Evolutionary conservation across 37 sponge, comb jelly and placozoan species (phyloP), one percentile per base, ranked within the genome.

Genomic region (Aphrocallistes beatrix): DNA sequence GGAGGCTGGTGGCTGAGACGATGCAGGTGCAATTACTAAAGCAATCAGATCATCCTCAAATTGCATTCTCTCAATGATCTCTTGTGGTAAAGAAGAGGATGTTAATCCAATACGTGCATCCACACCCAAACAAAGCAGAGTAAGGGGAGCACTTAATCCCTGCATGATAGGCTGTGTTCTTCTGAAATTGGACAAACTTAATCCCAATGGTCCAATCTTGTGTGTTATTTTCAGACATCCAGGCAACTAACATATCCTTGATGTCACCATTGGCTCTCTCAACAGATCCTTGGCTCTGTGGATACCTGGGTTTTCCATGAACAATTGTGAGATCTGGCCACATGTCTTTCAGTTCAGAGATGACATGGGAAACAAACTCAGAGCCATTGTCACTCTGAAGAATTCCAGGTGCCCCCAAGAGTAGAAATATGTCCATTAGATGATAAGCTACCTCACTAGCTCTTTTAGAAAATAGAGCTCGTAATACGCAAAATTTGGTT

Each of bases 261-360:
- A 60, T 60, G 75, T 60, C 75, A 60, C 75, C 75, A 60, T 60
- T 60, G 75, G 75, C 34, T 60, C 75, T 60, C 75, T 60, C 34
- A 19, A 60, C 75, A 60, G 75, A 60, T 60, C 75, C 34, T 60
- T 60, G 75, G 75, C 75, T 60, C 75, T 60, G 75, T 60, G 75
- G 75, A 60, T 60, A 13, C 75, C 75, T 60, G 25, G 75, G 75
- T 60, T 60, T 60, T 60, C 75, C 75, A 60, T 60, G 75, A 60
- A 60, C 75, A 60, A 60, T 60, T 60, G 75, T 60, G 75, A 60
- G 75, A 60, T 60, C 75, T 19, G 75, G 75, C 75, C 75, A 42
- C 21, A 28, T 3, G 75, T 60, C 3, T 60, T 60, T 60, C 75
- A 60, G 75, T 60, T 60, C 75, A 60, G 75, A 60, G 34, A 60